A percentile compares a stretch with the other conserved stretches of the same genome.
These are phyloP conservation scores for Eupithecia exiguata DNA, from an alignment of 2,888 invertebrate genomes.

Conservation along the genomic window DNA sequence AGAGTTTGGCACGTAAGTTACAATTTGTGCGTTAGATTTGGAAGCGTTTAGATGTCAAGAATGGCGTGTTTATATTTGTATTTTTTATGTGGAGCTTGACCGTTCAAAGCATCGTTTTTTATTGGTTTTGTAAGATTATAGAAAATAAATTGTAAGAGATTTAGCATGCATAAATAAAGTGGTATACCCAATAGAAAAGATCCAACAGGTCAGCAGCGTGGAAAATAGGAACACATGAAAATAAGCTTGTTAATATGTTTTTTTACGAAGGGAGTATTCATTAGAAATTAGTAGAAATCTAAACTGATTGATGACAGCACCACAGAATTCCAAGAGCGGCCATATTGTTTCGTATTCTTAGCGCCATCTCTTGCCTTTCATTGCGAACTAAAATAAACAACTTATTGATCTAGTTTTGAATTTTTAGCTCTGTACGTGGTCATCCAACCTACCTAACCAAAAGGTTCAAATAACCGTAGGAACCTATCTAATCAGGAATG, in stretches of 20 bases:
- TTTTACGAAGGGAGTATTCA: slow-evolving; percentile 21
- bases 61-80: slow-evolving; percentile 80
- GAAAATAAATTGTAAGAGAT: slow-evolving; percentile 53
- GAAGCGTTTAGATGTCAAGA: slow-evolving; percentile 72
- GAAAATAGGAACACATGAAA: slow-evolving; percentile 76
- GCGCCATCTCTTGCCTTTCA: neutral
- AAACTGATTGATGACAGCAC: neutral
- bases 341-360: neutral
- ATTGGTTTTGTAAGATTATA: slow-evolving; percentile 67
- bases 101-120: slow-evolving; percentile 73
- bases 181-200: slow-evolving; percentile 79
- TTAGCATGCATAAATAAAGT: slow-evolving; percentile 65
- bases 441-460: too few relatives aligned
- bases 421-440: neutral
- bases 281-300: neutral
- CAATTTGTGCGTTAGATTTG: slow-evolving; percentile 64
- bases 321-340: neutral
- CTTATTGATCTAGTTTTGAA: neutral
- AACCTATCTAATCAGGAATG: neutral
- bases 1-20: slow-evolving; percentile 67
- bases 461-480: neutral
- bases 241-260: slow-evolving; percentile 58
- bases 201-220: slow-evolving; percentile 81
- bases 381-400: neutral
- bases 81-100: slow-evolving; percentile 82